Evolutionary conservation across 1,140 invertebrate genomes (phyloP), one percentile per base, ranked within the genome.

Genomic region (Yoshiicerus persimilis): DNA sequence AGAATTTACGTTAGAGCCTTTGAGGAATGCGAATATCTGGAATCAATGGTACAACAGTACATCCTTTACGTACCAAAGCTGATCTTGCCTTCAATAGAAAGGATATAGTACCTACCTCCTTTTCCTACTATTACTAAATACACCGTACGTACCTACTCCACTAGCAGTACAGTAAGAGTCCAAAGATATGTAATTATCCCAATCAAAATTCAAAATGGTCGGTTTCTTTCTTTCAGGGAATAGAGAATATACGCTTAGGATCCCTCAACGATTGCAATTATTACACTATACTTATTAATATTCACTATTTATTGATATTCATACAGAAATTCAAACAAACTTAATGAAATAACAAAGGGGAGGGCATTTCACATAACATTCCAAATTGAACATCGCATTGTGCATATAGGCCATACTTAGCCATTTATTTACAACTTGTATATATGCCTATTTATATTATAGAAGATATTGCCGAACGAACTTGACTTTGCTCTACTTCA

Each of bases 161-260:
- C 64, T 25, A 80, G 75, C 75, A n/a, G 32, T 36, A 80, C 16
- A 36, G 75, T 36, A 34, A 80, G 20, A 36, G 34, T 36, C 62
- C n/a, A 66, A 36, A 16, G 75, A 80, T 80, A 56, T 56, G 47
- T 56, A 80, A 80, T 80, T 80, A 80, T 80, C 75, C 34, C 20
- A 80, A 80, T 80, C 75, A 36, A 80, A 80, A 80, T 80, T 80
- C 75, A 80, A 80, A 80, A 80, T 80, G 75, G 32, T 80, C 75
- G 32, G 75, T 80, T 80, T 80, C 75, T 80, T 80, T 80, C 75
- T 80, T n/a, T n/a, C n/a, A n/a, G n/a, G n/a, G n/a, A n/a, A 6
- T 32, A 77, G 25, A 77, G 70, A 20, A 77, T 30, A 32, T 80
- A 80, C n/a, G n/a, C n/a, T 56, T 56, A 56, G 36, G 75, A 38